Base-by-base conservation (phyloP, 2,797 vertebrate genomes). In the Mycteria americana region DNA sequence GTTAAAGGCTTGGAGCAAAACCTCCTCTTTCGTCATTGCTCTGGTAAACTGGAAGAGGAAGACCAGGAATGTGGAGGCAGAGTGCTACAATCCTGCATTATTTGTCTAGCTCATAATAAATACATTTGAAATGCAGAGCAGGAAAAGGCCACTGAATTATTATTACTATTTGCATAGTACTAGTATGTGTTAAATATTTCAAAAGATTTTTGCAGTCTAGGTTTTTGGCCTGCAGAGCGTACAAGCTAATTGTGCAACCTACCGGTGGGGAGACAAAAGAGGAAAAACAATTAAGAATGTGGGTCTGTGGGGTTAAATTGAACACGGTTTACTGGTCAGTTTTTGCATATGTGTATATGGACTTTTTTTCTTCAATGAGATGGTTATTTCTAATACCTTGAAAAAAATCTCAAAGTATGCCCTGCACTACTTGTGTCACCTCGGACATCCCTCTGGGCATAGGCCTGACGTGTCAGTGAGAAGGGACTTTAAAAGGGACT, bases 101-200 rank as follows among this genome's bases (percentile, higher is more conserved):
- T 89, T 89, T 92, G 73, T 86, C 62, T 86, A 56, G 62, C 73
- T 93, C n/a, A 10, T 81, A 68, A 85, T 88, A 89, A 80, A 96
- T 65, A 37, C 23, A 24, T 84, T 86, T 0, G 0, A 91, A 96
- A 79, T 53, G 54, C 57, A 69, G 94, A 85, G 35, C 64, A 88
- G 72, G 54, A 59, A 78, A 72, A 83, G 41, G 37, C 69, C 46
- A 50, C 53, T 64, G 73, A 89, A 67, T 89, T 92, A 72, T 93
- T 88, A 91, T 87, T 87, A 14, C 68, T 91, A 39, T 95, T 95
- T 96, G 37, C 46, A 11, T 48, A 81, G 84, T 51, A 30, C 45
- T 78, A 19, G 35, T n/a, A 41, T 12, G 9, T 68, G 50, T 50
- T 96, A 94, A 94, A 92, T 92, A 93, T 95, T 91, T 92, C 63